Percentiles rank a stretch among this genome's conserved stretches.
phyloP scores from a whole-genome alignment of 1,140 invertebrate genomes.

The Brachionus sp. region DNA sequence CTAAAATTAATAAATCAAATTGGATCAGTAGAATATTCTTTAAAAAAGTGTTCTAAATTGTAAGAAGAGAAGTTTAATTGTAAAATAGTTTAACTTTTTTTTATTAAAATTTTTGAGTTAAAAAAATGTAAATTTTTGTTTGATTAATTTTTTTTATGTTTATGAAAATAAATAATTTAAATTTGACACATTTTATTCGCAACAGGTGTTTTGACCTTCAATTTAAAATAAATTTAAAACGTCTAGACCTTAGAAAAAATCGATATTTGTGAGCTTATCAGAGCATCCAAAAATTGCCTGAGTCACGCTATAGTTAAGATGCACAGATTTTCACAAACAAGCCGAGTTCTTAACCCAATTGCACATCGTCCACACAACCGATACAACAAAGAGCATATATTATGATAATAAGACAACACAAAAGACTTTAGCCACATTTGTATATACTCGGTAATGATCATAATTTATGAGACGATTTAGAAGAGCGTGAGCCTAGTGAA shows the following conservation, averaged over 20 bases:
- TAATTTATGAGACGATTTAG: not conserved
- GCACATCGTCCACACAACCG: conserved; percentile 1
- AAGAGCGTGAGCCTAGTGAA: not conserved
- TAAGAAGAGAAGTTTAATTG: too few species aligned
- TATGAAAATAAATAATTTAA: too few species aligned
- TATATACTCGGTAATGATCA: not conserved
- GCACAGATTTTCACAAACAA: not conserved
- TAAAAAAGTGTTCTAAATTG: too few species aligned
- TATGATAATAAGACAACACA: not conserved
- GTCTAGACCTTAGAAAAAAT: not conserved
- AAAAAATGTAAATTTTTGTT: too few species aligned
- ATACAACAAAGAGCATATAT: not conserved
- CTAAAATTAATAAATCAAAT: too few species aligned
- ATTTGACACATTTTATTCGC: not conserved
- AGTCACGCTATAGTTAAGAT: not conserved
- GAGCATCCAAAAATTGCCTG: not conserved
- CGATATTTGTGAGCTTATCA: not conserved
- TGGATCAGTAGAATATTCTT: too few species aligned
- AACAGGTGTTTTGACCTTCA: not conserved
- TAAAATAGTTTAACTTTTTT: too few species aligned
- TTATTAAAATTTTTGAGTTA: too few species aligned
- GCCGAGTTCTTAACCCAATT: not conserved
- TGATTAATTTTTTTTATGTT: too few species aligned
- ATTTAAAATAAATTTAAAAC: not conserved
- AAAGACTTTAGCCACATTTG: not conserved